Evolutionary conservation across 2,113 vertebrate genomes (phyloP), one percentile per base, ranked within the genome.

Genomic region (Perognathus longimembris): DNA sequence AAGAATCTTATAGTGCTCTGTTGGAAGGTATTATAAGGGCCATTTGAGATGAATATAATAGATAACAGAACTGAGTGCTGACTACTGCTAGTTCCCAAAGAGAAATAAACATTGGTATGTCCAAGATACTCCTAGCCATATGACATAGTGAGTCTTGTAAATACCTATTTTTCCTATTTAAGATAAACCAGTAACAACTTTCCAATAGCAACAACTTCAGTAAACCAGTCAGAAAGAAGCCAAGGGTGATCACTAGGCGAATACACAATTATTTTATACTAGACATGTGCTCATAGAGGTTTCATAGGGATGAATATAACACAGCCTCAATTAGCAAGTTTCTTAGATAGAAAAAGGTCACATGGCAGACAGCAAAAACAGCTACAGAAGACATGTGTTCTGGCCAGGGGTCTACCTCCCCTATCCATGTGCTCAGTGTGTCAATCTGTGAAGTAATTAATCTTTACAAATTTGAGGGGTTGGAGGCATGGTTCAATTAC

Each of bases 181-280:
- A 78, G 26, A 64, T 61, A 93, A 90, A 26, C 32, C 69, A 88
- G 28, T 57, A n/a, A 22, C 77, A 86, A 89, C 20, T 82, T 93
- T 64, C 34, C 57, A 15, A 90, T 17, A 66, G 45, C 32, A 64
- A 80, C 5, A 69, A 32, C 40, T 75, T 69, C 26, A 76, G 69
- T 45, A 85, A 77, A 81, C 38, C 57, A 69, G 54, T 34, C 54
- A 57, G 42, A 30, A 54, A 76, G 22, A 28, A 84, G 50, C 30
- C 64, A 63, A n/a, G 24, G 71, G 73, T 32, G 22, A 34, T 61
- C 57, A 89, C 45, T 69, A 74, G 20, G 26, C 20, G 66, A 12
- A 26, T 14, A 54, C 10, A 7, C 2, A 61, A 14, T 17, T 50
- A 73, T 57, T 18, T 24, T 3, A 40, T 28, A n/a, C n/a, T 77